Evolutionary conservation across 2,888 invertebrate genomes (phyloP).

Genomic region (Pachliopta kotzebuea): DNA sequence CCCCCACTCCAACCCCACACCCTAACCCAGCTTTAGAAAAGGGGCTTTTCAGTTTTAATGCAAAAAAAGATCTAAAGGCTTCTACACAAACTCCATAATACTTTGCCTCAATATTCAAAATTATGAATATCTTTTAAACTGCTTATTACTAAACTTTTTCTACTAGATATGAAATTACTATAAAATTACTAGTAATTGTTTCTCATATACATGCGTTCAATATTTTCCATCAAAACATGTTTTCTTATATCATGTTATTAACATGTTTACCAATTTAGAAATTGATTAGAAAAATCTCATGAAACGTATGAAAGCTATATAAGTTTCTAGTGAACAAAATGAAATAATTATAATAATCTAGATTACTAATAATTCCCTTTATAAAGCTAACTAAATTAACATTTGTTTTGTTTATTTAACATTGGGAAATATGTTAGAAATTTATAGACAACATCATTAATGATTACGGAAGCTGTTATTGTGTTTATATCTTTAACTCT

Average conservation of each 20-base stretch:
- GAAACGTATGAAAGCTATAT: background rate
- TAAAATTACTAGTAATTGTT: no score
- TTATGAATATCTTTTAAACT: background rate
- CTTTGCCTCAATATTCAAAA: background rate
- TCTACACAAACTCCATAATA: background rate
- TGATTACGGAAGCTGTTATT: no score
- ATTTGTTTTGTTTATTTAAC: no score
- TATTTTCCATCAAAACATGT: background rate
- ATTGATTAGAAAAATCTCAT: background rate
- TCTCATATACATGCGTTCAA: background rate
- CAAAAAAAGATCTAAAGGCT: background rate
- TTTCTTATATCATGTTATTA: background rate
- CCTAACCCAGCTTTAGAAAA: background rate
- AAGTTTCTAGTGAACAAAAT: no score
- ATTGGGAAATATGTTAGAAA: no score
- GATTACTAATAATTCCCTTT: no score
- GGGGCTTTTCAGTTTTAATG: slow-evolving; percentile 1
- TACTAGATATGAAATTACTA: background rate
- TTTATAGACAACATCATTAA: no score
- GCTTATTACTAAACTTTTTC: background rate
- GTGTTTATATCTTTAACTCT: no score
- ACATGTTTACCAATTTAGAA: background rate
- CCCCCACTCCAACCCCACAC: no score
- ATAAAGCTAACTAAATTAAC: no score
- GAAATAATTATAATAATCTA: no score